Base-by-base conservation (phyloP, 2,888 invertebrate species). In the Protonemura montana region DNA sequence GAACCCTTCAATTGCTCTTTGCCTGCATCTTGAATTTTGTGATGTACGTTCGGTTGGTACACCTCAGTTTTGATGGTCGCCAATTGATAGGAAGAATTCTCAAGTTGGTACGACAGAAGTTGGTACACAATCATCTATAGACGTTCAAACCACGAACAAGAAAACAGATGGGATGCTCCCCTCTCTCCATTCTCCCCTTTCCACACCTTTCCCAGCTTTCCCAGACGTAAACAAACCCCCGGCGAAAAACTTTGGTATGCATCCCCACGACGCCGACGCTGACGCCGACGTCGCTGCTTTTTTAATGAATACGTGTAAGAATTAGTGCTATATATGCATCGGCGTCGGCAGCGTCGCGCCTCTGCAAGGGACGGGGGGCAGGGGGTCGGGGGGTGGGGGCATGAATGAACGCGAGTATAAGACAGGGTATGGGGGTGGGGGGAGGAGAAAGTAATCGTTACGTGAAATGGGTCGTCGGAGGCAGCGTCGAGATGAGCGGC, bases 401-500 rank as follows among this genome's bases (percentile, higher is more conserved):
- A 86, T 86, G 82, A 86, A 59, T 82, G 86, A 81, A 76, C 30
- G 86, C 82, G 86, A 30, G 81, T 83, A 84, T 35, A 78, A 86
- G 83, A 83, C 76, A 77, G 25, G 82, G 41, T 80, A 42, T 26
- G 41, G 59, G 82, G 26, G 29, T 80, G 78, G 41, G 78, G 76
- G 21, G 59, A 59, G 59, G 59, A 59, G 76, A 81, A 86, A 81
- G 86, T 83, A 86, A 86, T 86, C 86, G 86, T 86, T 86, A 84
- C 83, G 83, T 83, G 83, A 86, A 86, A 83, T 41, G 83, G 86
- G 86, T 86, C 76, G 83, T 59, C 41, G 76, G 82, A 78, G 85
- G 35, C 35, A 35, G 35, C 35, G 35, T 6, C 85, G 85, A 85
- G 81, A 81, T 85, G 85, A 81, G 81, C 80, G 42, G 82, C n/a